Conservation (phyloP, 2,797 vertebrate genomes). For the Poeciliopsis gracilis region DNA sequence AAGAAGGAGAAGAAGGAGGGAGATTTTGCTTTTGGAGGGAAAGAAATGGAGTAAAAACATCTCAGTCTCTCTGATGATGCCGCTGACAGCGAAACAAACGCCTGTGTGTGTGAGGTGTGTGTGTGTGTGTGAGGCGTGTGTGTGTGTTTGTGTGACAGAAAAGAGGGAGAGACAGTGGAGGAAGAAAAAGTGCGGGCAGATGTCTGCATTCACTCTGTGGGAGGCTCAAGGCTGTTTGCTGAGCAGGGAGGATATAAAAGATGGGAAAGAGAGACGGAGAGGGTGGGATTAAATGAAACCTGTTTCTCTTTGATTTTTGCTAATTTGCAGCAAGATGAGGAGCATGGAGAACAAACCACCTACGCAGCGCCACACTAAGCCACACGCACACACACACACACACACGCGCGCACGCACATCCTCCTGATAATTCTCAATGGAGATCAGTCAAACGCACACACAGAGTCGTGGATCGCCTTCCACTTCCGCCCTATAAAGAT, state of each 20-base stretch:
- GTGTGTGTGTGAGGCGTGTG: constrained; percentile 1
- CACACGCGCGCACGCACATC: constrained; percentile 22
- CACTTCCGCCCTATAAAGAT: constrained; percentile 38
- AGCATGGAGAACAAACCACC: constrained; percentile 68
- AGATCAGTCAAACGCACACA: constrained; percentile 49
- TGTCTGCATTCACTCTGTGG: constrained; percentile 75
- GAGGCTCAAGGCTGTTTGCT: constrained; percentile 76
- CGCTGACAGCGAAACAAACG: constrained; percentile 73
- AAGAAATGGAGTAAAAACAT: constrained; percentile 55
- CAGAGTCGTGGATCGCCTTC: constrained; percentile 33
- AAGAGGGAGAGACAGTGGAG: constrained; percentile 30
- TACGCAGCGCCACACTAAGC: constrained; percentile 65
- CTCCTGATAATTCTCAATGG: constrained; percentile 52
- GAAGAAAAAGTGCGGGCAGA: constrained; percentile 62
- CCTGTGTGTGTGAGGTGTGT: constrained; percentile 16
- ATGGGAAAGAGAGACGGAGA: constrained; percentile 48
- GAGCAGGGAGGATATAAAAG: constrained; percentile 60
- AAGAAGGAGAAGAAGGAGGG: constrained; percentile 29
- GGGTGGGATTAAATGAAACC: constrained; percentile 72
- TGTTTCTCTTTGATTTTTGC: constrained; percentile 75
- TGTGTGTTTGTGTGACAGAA: constrained; percentile 33
- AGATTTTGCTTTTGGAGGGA: constrained; percentile 18
- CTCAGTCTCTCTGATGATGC: constrained; percentile 67
- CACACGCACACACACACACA: constrained; percentile 32
- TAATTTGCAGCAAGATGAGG: constrained; percentile 77